These are phyloP conservation scores for Pristionchus entomophagus DNA, from an alignment of 2,888 invertebrate genomes.

Conservation along the genomic window DNA sequence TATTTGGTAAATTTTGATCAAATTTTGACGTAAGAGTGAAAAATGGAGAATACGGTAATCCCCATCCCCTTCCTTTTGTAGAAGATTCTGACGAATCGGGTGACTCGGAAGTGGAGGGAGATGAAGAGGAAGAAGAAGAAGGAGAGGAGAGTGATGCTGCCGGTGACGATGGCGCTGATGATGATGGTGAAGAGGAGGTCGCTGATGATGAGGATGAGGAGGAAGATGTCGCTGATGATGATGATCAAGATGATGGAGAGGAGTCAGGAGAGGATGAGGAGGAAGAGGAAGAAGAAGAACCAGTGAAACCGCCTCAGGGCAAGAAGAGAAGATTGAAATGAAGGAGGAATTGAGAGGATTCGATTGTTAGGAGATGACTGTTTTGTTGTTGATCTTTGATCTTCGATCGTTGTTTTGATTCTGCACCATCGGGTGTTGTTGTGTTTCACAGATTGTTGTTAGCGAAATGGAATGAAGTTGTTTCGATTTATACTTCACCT, in stretches of 20 bases:
- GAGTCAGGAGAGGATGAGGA: constrained; percentile 36
- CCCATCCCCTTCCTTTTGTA: not conserved
- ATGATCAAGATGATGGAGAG: not conserved
- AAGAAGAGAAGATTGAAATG: constrained; percentile 42
- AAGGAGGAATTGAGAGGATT: too few relatives aligned
- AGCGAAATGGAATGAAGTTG: constrained; percentile 17
- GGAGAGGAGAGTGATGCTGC: constrained; percentile 4
- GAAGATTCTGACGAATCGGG: not conserved
- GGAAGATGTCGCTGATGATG: constrained; percentile 11
- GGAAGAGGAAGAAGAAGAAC: constrained; percentile 35
- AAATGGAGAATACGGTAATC: too few relatives aligned
- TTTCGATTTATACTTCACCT: not conserved
- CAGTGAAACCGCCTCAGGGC: constrained; percentile 18
- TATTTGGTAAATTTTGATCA: too few relatives aligned
- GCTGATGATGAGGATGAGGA: constrained; percentile 35
- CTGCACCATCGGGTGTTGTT: not conserved
- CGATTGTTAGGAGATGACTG: not conserved
- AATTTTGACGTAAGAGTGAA: too few relatives aligned
- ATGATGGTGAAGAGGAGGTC: constrained; percentile 12
- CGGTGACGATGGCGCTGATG: not conserved
- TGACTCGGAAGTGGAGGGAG: not conserved
- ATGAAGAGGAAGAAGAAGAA: constrained; percentile 18
- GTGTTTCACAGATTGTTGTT: constrained; percentile 13
- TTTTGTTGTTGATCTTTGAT: constrained; percentile 24
- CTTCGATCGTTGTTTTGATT: constrained; percentile 21